Conservation (phyloP, 2,113 vertebrate species). For the Axis porcinus region DNA sequence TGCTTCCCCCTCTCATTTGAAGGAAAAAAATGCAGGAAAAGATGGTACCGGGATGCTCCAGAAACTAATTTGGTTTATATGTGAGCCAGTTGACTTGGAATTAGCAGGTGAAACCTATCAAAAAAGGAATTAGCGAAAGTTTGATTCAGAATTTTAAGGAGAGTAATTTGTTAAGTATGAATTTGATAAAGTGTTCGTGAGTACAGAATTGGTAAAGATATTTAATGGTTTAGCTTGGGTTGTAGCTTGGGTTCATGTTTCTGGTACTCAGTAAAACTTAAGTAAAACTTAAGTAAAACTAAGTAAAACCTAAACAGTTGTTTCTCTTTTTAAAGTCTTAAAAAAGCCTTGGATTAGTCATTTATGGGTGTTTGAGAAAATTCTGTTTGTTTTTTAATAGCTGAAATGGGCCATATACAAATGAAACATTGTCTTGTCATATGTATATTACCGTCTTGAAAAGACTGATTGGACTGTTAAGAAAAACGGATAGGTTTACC, state of each 20-base stretch:
- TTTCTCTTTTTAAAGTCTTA: conserved; percentile 10
- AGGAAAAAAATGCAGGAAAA: neutral
- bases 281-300: too few relatives aligned
- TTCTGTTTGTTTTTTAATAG: neutral
- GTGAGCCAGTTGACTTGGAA: neutral
- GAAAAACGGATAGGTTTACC: neutral
- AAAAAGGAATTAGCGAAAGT: conserved; percentile 1
- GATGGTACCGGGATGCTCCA: neutral
- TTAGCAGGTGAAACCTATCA: neutral
- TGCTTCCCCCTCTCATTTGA: neutral
- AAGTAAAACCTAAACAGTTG: neutral
- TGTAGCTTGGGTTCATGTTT: neutral
- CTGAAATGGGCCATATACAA: neutral
- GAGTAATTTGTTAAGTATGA: neutral
- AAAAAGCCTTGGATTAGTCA: neutral
- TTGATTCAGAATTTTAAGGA: conserved; percentile 17
- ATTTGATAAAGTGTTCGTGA: neutral
- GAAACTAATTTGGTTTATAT: neutral
- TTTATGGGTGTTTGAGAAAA: conserved; percentile 8
- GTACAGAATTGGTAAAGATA: neutral
- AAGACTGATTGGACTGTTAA: neutral
- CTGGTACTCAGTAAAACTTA: neutral
- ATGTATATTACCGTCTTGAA: neutral
- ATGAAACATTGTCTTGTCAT: neutral
- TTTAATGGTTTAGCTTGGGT: conserved; percentile 21